Base-by-base conservation (phyloP, 2,888 invertebrate species). In the Electrophaes corylata region DNA sequence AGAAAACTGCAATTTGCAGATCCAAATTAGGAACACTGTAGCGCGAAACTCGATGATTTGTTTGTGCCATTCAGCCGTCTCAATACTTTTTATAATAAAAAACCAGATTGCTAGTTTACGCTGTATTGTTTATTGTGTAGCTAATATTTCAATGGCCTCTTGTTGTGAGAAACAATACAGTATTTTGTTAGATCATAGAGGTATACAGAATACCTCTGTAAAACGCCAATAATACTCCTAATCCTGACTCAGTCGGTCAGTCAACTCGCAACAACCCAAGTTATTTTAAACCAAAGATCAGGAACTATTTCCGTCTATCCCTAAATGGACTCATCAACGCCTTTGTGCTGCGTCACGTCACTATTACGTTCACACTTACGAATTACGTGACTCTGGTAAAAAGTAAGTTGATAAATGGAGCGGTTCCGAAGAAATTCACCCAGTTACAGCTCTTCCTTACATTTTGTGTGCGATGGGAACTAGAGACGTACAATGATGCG, bases 401-500 rank as follows among this genome's bases (percentile, higher is more conserved):
- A 58, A 58, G 26, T 16, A 16, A 65, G 54, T 57, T 31, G 37
- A 62, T 70, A 47, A 54, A 69, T 66, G 63, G 71, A 70, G 67
- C 62, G 62, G 59, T 68, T 80, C 75, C 73, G 73, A 62, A 74
- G 75, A 76, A 79, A 66, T 66, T 64, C 59, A 63, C 68, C 57
- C 51, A 67, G 49, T 71, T 67, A 65, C 57, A 60, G 57, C 74
- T 74, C 76, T 83, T 81, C 80, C 78, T 79, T 79, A 72, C 68
- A 70, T 79, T 77, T 75, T 76, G 71, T 72, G 67, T 69, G 69
- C 66, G 76, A 80, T 88, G 87, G 79, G 88, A 88, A 88, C 78
- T 62, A 62, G 54, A 66, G 63, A 50, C 39, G 39, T 35, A 58
- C 80, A 86, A 84, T 83, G 83, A 84, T 78, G 82, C 75, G 75